A percentile compares a stretch with the other conserved stretches of the same genome.
phyloP scores from a whole-genome alignment of 2,888 invertebrate species.

The Volucella bombylans region DNA sequence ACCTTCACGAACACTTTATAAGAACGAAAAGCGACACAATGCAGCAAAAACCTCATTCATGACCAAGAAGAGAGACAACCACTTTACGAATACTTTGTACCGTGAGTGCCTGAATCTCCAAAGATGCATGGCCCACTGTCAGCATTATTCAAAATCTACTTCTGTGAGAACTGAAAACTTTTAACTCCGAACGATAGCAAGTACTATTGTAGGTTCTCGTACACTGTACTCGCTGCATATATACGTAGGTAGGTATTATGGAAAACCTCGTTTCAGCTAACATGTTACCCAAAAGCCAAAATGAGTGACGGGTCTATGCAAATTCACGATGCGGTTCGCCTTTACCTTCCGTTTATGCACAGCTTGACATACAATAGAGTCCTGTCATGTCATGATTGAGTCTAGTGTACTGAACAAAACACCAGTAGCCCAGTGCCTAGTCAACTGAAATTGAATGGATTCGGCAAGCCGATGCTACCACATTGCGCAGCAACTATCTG shows the following conservation, averaged over 20 bases:
- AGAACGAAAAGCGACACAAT: background rate
- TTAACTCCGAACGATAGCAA: slow-evolving; percentile 16
- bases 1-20: slow-evolving; percentile 37
- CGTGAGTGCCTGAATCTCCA: slow-evolving; percentile 20
- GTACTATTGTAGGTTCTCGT: background rate
- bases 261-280: slow-evolving; percentile 32
- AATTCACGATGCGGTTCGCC: slow-evolving; percentile 73
- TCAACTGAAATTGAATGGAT: slow-evolving; percentile 71
- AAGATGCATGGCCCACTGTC: slow-evolving; percentile 73
- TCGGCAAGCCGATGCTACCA: slow-evolving; percentile 55
- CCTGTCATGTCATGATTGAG: slow-evolving; percentile 74
- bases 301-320: slow-evolving; percentile 74
- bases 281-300: slow-evolving; percentile 43
- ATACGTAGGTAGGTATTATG: background rate
- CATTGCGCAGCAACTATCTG: slow-evolving; percentile 25
- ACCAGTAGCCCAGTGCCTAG: slow-evolving; percentile 66
- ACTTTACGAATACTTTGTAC: slow-evolving; percentile 17
- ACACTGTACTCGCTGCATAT: too few species aligned
- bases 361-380: slow-evolving; percentile 73
- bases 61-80: slow-evolving; percentile 23
- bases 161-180: slow-evolving; percentile 66
- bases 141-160: slow-evolving; percentile 75
- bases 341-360: slow-evolving; percentile 70
- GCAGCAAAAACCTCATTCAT: slow-evolving; percentile 21
- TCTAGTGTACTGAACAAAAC: slow-evolving; percentile 69